Base-by-base conservation (phyloP, 37 sponge, comb jelly and placozoan species). In the Crambe crambe region DNA sequence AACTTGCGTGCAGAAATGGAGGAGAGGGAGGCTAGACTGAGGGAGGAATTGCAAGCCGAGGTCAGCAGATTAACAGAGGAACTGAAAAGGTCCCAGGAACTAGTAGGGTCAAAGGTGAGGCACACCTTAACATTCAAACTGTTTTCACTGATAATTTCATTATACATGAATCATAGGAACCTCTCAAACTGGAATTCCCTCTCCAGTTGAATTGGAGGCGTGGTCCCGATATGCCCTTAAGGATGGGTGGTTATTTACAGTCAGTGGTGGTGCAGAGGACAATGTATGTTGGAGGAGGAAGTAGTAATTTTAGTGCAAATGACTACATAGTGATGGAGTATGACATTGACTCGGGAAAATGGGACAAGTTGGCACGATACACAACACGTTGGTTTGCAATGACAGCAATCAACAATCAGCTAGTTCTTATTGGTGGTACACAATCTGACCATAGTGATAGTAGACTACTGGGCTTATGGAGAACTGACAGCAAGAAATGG, bases 231-330 rank as follows among this genome's bases (percentile, higher is more conserved):
- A 65, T 65, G 66, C 66, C 66, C 31, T 31, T 30, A 3, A 2
- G 9, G 1, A 65, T 65, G 31, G 30, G 34, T 65, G 66, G 66
- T 34, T 65, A 31, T 30, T 31, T 65, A 26, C 66, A 65, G 66
- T 65, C 66, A 31, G 66, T 65, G 66, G 35, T 30, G 15, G 66
- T 65, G 66, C 34, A 30, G 66, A 3, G 66, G 35, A 31, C 35
- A 65, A 34, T 65, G 35, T 65, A 65, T 65, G 66, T 65, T 2
- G 31, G 78, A 22, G 51, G 78, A 62, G 51, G 67, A 42, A 27
- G 30, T 3, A 29, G 21, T 31, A 21, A 42, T 10, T 25, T 0
- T 15, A 42, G n/a, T 51, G 23, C 21, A 15, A 51, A 44, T 8
- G 31, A 23, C 9, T 44, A 72, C 64, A 38, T 39, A 0, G 42